A percentile compares a stretch with the other conserved stretches of the same genome.
Evolutionary conservation across 2,797 vertebrate genomes (phyloP).

Genomic region (Acanthurus lineatus): DNA sequence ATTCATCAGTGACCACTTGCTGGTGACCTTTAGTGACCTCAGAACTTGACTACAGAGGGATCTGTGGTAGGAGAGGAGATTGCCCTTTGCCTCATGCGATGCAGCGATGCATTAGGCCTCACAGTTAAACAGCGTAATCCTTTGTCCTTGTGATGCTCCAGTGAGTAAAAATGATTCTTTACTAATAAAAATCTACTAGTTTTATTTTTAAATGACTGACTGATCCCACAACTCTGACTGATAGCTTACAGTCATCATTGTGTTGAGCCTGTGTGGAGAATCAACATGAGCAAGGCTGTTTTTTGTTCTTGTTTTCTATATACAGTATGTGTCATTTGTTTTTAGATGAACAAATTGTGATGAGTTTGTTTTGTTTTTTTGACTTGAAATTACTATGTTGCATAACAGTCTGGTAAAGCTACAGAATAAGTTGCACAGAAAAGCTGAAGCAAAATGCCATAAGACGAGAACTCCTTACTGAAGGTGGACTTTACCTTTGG

Average conservation of each 20-base stretch:
- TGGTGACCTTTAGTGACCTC: constrained; percentile 58
- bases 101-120: constrained; percentile 4
- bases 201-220: background rate
- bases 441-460: constrained; percentile 4
- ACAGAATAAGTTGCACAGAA: background rate
- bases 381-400: background rate
- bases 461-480: background rate
- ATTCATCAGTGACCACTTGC: constrained; percentile 66
- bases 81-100: constrained; percentile 23
- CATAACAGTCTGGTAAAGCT: constrained; percentile 8
- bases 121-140: background rate
- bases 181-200: constrained; percentile 6
- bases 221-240: background rate
- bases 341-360: constrained; percentile 11
- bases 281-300: constrained; percentile 1
- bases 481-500: background rate
- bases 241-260: constrained; percentile 18
- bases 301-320: background rate
- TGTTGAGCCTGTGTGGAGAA: constrained; percentile 10
- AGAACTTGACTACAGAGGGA: constrained; percentile 35
- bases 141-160: constrained; percentile 11
- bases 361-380: constrained; percentile 21
- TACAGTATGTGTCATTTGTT: background rate
- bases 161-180: constrained; percentile 14
- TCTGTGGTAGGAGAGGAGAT: constrained; percentile 2